phyloP scores from a whole-genome alignment of 2,113 vertebrate genomes.

The Scomber scombrus region DNA sequence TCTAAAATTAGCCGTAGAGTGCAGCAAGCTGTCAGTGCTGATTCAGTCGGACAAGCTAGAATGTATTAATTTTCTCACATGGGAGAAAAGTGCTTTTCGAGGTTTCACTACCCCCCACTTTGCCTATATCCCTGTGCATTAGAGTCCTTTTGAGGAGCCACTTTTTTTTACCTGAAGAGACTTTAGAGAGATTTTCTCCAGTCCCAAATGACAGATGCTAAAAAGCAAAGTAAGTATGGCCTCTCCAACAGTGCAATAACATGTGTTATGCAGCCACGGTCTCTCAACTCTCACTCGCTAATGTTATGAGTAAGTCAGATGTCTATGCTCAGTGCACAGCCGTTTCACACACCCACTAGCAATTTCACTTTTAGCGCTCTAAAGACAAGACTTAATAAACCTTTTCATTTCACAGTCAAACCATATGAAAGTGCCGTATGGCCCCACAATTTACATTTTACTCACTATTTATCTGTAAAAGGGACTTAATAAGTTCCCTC shows the following conservation, averaged over 20 bases:
- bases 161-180: slow-evolving; percentile 39
- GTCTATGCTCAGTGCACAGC: slow-evolving; percentile 37
- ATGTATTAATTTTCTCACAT: slow-evolving; percentile 68
- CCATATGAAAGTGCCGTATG: slow-evolving; percentile 63
- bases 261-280: slow-evolving; percentile 46
- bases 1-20: slow-evolving; percentile 72
- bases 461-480: slow-evolving; percentile 71
- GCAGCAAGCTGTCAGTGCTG: slow-evolving; percentile 60
- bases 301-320: slow-evolving; percentile 51
- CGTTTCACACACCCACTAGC: slow-evolving; percentile 64
- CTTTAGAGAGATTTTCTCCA: slow-evolving; percentile 45
- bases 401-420: slow-evolving; percentile 61
- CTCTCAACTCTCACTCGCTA: slow-evolving; percentile 49
- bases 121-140: slow-evolving; percentile 60
- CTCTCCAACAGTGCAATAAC: slow-evolving; percentile 38
- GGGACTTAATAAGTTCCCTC: slow-evolving; percentile 73
- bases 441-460: slow-evolving; percentile 72
- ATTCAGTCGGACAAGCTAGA: slow-evolving; percentile 65
- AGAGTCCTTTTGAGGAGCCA: slow-evolving; percentile 56
- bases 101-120: slow-evolving; percentile 56
- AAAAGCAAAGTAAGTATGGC: slow-evolving; percentile 4
- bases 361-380: slow-evolving; percentile 62
- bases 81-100: slow-evolving; percentile 73
- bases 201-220: slow-evolving; percentile 37
- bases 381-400: slow-evolving; percentile 65